Evolutionary conservation across 2,888 invertebrate genomes (phyloP).

Genomic region (Drosophila antonietae): DNA sequence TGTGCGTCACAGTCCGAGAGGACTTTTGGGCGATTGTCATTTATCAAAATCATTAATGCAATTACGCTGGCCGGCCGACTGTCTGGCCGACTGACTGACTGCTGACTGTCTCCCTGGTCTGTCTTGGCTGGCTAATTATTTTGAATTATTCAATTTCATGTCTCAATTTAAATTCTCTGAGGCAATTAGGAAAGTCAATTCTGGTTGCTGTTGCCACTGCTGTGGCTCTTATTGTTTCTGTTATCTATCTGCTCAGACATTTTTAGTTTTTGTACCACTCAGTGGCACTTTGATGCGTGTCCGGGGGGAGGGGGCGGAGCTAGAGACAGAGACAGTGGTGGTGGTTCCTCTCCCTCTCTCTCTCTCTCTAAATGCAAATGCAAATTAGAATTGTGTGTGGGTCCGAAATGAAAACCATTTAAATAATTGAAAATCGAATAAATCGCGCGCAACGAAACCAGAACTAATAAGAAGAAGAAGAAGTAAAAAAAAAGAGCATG

Average conservation of each 20-base stretch:
- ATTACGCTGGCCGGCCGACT: conserved; percentile 54
- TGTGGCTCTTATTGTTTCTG: conserved; percentile 33
- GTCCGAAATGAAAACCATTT: conserved; percentile 74
- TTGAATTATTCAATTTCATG: conserved; percentile 84
- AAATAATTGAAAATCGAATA: conserved; percentile 81
- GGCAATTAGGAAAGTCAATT: conserved; percentile 75
- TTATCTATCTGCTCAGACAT: conserved; percentile 58
- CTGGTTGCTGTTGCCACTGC: conserved; percentile 9
- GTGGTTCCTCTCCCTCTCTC: not conserved
- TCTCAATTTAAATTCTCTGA: conserved; percentile 81
- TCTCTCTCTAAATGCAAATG: conserved; percentile 45
- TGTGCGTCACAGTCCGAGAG: conserved; percentile 38
- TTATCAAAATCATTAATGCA: conserved; percentile 81
- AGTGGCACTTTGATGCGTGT: conserved; percentile 75
- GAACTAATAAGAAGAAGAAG: conserved; percentile 29
- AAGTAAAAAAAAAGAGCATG: conserved; percentile 12
- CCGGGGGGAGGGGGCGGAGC: not conserved
- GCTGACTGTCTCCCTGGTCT: conserved; percentile 20
- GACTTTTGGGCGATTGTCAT: conserved; percentile 63
- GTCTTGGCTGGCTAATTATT: conserved; percentile 81
- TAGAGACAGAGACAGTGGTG: not conserved
- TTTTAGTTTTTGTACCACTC: conserved; percentile 70
- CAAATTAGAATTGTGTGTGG: conserved; percentile 71
- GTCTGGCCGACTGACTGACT: not conserved
- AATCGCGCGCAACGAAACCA: conserved; percentile 55